phyloP scores from a whole-genome alignment of 2,888 invertebrate species.

The Eupithecia subfuscata region DNA sequence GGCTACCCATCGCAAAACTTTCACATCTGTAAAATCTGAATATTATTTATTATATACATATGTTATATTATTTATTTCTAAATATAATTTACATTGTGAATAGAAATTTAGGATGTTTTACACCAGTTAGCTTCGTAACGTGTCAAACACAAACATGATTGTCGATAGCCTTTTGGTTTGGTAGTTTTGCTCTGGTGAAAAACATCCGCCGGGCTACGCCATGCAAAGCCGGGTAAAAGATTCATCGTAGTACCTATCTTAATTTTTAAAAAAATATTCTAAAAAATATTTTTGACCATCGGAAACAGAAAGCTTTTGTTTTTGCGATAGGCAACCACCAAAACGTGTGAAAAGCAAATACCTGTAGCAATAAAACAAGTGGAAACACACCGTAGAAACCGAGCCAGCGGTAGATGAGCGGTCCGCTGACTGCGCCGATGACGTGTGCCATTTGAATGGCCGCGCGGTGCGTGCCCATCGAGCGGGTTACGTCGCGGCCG shows the following conservation, averaged over 20 bases:
- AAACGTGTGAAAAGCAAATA: conserved; percentile 60
- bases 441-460: conserved; percentile 78
- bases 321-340: conserved; percentile 10
- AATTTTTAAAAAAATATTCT: background rate
- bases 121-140: background rate
- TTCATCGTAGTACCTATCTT: too few relatives aligned
- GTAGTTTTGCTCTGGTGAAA: background rate
- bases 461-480: conserved; percentile 85
- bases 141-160: background rate
- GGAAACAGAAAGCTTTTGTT: background rate
- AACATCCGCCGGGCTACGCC: background rate
- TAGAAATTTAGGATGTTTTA: background rate
- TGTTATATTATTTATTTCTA: too few relatives aligned
- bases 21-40: background rate
- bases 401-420: conserved; percentile 87
- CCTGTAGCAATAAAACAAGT: conserved; percentile 81
- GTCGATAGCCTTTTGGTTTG: background rate
- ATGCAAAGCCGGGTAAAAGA: background rate
- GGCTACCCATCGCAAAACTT: background rate
- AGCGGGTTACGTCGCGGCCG: conserved; percentile 80
- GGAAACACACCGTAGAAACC: conserved; percentile 90
- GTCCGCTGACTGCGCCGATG: conserved; percentile 89
- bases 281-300: background rate
- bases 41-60: background rate
- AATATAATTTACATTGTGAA: background rate